A percentile compares a stretch with the other conserved stretches of the same genome.
Evolutionary conservation across 2,888 invertebrate species (phyloP).

Genomic region (Tinea pellionella): DNA sequence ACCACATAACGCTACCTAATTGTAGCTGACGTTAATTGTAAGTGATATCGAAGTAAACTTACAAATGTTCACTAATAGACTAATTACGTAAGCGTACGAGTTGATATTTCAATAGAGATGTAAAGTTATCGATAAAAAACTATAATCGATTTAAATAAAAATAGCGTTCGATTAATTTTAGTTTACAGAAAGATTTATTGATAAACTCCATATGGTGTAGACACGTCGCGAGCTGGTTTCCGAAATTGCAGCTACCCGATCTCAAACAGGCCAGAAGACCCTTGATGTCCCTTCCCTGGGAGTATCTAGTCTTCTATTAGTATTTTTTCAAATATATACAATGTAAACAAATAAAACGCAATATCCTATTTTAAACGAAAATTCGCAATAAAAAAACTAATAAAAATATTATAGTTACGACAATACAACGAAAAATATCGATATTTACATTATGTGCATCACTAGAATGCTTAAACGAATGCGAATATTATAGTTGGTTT

Average conservation of each 20-base stretch:
- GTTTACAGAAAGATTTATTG: background rate
- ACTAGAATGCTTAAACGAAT: background rate
- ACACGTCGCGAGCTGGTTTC: too few species aligned
- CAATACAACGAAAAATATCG: background rate
- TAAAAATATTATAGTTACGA: too few species aligned
- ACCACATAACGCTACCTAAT: background rate
- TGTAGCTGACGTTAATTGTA: slow-evolving; percentile 4
- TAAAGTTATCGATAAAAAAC: background rate
- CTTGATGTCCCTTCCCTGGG: too few species aligned
- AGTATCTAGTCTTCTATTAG: too few species aligned
- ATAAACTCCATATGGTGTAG: too few species aligned
- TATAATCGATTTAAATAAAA: background rate
- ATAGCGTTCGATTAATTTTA: background rate
- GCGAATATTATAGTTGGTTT: background rate
- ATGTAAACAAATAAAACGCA: too few species aligned
- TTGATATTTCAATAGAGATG: background rate
- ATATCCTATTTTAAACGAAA: too few species aligned
- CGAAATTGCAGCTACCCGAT: too few species aligned
- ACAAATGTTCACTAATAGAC: background rate
- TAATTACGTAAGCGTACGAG: slow-evolving; percentile 4
- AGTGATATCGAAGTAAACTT: background rate
- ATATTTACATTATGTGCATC: background rate
- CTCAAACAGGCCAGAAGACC: too few species aligned
- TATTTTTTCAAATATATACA: too few species aligned
- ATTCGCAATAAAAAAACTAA: too few species aligned